Evolutionary conservation across 23 tunicate genomes (phyloP), one percentile per base, ranked within the genome.

Genomic region (Aplidium turbinatum): DNA sequence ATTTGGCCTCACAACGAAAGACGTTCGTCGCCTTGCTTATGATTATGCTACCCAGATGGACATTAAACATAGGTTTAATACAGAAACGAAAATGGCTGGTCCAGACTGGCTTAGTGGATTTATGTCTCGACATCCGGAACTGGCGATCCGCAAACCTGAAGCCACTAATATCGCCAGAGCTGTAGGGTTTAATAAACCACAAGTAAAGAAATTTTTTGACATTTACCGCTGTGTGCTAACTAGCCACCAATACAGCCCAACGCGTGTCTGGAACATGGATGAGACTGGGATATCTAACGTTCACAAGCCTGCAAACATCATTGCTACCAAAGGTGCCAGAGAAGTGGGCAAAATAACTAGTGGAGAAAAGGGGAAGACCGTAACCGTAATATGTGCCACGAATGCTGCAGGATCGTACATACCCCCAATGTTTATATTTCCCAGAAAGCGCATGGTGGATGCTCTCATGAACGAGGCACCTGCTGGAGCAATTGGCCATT

Each of bases 61-160:
- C 50, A 70, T 70, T 31, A 47, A 70, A 24, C 58, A 47, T 11
- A 45, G 58, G n/a, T 70, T 46, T 30, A 47, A 70, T 48, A 70
- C 18, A 18, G 58, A 70, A 70, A 70, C 23, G 35, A 70, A 30
- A 70, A 30, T 47, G 19, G 76, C 76, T 46, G 58, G 76, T 28
- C 2, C 33, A 11, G 76, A 47, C 38, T 46, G 76, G 76, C 58
- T 70, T 5, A 25, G 19, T 47, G 58, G 58, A 4, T 70, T 47
- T 47, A 6, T 70, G 16, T 11, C 18, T 9, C 58, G 76, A 3
- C 35, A 70, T 47, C 76, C 76, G 3, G 23, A 70, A 13, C 29
- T 47, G 58, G n/a, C 58, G 3, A 27, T 70, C 26, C 58, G 76
- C 7, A 47, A 47, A 16, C 58, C 76, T 4, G 58, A 70, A 48